Evolutionary conservation across 2,113 vertebrate genomes (phyloP).

Genomic region (Nesoenas mayeri): DNA sequence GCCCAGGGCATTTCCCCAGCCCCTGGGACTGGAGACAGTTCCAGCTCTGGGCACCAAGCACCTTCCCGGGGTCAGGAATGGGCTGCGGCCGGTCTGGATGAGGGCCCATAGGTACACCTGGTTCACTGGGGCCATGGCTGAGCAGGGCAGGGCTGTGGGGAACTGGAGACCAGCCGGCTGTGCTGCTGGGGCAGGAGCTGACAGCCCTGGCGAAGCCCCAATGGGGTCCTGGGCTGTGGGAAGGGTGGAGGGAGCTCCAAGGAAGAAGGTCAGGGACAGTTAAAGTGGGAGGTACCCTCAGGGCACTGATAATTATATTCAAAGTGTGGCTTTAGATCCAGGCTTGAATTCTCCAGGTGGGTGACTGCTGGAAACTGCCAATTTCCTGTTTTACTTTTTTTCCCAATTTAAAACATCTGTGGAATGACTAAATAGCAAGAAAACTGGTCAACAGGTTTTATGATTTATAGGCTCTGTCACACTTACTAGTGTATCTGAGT

Average conservation of each 20-base stretch:
- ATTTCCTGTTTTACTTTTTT: neutral
- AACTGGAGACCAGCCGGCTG: neutral
- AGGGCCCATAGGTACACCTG: too few species aligned
- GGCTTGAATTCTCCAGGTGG: neutral
- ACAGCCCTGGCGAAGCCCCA: neutral
- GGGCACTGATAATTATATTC: neutral
- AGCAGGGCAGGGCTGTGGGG: neutral
- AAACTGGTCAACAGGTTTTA: neutral
- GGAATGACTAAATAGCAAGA: neutral
- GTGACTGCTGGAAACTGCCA: neutral
- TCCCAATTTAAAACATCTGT: neutral
- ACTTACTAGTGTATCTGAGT: too few species aligned
- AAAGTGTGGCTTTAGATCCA: neutral
- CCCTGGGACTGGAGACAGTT: too few species aligned
- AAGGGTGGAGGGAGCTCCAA: neutral
- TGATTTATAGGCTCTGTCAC: too few species aligned
- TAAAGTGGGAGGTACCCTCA: neutral
- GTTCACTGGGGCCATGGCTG: neutral
- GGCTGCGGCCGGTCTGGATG: fast-evolving
- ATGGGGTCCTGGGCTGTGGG: neutral
- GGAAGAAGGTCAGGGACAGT: neutral
- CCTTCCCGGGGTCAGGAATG: neutral
- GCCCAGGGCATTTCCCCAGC: too few species aligned
- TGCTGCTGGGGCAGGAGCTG: neutral
- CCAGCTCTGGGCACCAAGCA: too few species aligned